Conservation (phyloP, 2,888 invertebrate genomes). For the Scrobipalpa costella region DNA sequence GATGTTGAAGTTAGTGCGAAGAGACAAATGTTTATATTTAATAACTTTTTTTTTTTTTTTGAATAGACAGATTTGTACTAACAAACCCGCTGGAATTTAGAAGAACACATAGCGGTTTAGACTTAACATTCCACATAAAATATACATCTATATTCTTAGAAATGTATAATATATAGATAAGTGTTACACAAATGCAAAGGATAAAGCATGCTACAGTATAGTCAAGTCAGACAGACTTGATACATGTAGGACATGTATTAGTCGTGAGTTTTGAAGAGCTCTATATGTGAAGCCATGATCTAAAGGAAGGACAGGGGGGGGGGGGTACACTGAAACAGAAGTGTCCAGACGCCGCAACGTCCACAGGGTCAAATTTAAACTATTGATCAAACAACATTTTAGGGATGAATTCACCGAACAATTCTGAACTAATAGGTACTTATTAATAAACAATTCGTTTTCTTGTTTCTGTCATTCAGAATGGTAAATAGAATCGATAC, state of each 20-base stretch:
- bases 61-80: too few relatives aligned
- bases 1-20: too few relatives aligned
- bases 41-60: too few relatives aligned
- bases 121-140: too few relatives aligned
- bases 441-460: background rate
- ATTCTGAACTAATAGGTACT: background rate
- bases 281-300: background rate
- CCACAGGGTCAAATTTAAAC: slow-evolving; percentile 8
- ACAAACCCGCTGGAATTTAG: too few relatives aligned
- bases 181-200: background rate
- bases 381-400: background rate
- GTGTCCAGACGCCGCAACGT: slow-evolving; percentile 8
- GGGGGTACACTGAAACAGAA: background rate
- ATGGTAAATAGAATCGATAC: background rate
- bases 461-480: background rate
- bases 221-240: too few relatives aligned
- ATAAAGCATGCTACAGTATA: background rate
- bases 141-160: background rate
- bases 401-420: background rate
- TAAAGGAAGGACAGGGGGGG: background rate
- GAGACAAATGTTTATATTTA: too few relatives aligned
- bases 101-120: too few relatives aligned
- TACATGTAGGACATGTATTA: too few relatives aligned
- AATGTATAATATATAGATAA: background rate
- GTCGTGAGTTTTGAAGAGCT: background rate